These are phyloP conservation scores for Margarornis squamiger DNA, from an alignment of 2,797 vertebrate species.

Conservation along the genomic window DNA sequence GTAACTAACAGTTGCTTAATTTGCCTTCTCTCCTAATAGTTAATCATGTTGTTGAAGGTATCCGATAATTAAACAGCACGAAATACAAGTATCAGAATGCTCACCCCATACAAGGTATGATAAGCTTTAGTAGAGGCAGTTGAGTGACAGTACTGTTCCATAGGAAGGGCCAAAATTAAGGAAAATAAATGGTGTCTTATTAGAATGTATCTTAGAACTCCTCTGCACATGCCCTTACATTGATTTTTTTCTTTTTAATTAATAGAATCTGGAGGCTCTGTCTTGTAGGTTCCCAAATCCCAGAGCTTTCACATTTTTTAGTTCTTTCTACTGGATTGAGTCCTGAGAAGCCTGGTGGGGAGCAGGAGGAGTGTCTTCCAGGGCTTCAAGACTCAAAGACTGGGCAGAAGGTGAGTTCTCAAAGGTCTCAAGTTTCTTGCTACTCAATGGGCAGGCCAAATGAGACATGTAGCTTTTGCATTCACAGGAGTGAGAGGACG, in stretches of 20 bases:
- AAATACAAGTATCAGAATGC: not conserved
- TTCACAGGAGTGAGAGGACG: not conserved
- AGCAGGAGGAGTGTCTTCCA: not conserved
- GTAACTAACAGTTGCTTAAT: not conserved
- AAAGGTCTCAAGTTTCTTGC: not conserved
- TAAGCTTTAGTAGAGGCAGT: not conserved
- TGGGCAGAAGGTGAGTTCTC: not conserved
- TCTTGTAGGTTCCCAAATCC: not conserved
- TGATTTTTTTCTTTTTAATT: not conserved
- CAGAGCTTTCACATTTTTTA: not conserved
- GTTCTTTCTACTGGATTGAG: not conserved
- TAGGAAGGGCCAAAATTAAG: not conserved
- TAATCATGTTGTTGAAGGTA: not conserved
- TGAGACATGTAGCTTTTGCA: not conserved
- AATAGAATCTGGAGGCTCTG: not conserved
- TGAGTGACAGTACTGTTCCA: not conserved
- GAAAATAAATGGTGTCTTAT: not conserved
- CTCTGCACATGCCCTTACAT: not conserved
- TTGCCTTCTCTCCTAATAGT: constrained; percentile 1
- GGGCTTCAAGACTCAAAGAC: not conserved
- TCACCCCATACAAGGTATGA: not conserved
- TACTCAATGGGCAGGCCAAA: not conserved
- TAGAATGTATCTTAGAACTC: not conserved
- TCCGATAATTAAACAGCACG: not conserved
- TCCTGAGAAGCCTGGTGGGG: rapidly evolving